These are phyloP conservation scores for Carlito syrichta DNA, from an alignment of 2,113 vertebrate genomes.

Conservation along the genomic window DNA sequence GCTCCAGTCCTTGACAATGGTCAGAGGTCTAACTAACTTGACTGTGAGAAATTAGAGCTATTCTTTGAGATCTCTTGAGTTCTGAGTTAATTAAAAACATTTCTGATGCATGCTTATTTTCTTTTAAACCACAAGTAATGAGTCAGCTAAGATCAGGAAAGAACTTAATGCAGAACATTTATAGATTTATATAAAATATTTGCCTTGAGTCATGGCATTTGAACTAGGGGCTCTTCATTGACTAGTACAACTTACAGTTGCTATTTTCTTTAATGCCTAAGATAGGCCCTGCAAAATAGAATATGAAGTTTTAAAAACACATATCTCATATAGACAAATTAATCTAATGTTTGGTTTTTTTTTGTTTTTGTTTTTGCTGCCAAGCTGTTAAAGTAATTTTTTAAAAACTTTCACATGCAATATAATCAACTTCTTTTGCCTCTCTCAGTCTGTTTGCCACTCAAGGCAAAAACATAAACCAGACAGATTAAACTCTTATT, in stretches of 20 bases:
- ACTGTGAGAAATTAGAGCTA: background rate
- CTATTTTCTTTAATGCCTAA: background rate
- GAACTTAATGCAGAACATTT: background rate
- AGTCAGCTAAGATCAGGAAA: background rate
- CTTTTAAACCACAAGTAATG: background rate
- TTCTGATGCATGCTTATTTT: constrained; percentile 3
- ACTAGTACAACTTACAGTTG: background rate
- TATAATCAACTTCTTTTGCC: background rate
- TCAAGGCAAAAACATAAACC: constrained; percentile 18
- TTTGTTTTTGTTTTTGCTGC: background rate
- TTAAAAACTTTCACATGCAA: background rate
- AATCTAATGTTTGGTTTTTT: background rate
- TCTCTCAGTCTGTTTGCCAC: background rate
- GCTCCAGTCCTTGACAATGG: background rate
- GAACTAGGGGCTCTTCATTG: background rate
- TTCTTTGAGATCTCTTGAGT: background rate
- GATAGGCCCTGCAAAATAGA: background rate
- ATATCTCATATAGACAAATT: background rate
- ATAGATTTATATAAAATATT: constrained; percentile 16
- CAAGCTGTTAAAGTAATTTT: background rate
- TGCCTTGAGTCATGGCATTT: background rate
- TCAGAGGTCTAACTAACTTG: background rate
- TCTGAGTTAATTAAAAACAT: background rate
- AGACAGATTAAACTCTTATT: background rate
- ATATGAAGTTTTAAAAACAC: background rate